Conservation (phyloP, 2,113 vertebrate species). For the Sebastes fasciatus region DNA sequence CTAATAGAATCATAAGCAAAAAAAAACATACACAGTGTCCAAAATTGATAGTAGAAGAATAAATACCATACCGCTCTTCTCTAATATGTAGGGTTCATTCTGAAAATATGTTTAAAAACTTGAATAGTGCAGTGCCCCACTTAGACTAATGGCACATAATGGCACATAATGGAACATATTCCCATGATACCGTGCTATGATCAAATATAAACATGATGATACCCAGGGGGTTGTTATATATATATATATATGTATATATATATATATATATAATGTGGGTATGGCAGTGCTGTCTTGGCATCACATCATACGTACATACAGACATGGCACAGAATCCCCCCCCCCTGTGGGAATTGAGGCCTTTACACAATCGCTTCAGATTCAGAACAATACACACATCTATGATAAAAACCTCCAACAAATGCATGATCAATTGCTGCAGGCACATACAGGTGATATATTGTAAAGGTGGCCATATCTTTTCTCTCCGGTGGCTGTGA, state of each 20-base stretch:
- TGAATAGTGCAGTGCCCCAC: neutral
- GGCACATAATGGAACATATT: conserved; percentile 2
- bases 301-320: conserved; percentile 5
- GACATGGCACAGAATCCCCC: neutral
- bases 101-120: neutral
- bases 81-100: neutral
- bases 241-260: neutral
- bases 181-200: conserved; percentile 7
- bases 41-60: too few species aligned
- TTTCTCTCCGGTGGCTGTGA: conserved; percentile 1
- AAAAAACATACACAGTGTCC: too few species aligned
- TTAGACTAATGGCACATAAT: neutral
- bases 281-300: too few species aligned
- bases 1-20: too few species aligned
- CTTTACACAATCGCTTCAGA: neutral
- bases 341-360: neutral
- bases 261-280: too few species aligned
- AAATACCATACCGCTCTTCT: neutral
- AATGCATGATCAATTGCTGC: neutral
- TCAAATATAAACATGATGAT: conserved; percentile 32
- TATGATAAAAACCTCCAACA: neutral
- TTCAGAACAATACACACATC: neutral
- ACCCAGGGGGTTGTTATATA: conserved; percentile 5
- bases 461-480: neutral
- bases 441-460: conserved; percentile 3